phyloP scores from a whole-genome alignment of 1,140 invertebrate genomes.

The Pogonomyrmex barbatus region DNA sequence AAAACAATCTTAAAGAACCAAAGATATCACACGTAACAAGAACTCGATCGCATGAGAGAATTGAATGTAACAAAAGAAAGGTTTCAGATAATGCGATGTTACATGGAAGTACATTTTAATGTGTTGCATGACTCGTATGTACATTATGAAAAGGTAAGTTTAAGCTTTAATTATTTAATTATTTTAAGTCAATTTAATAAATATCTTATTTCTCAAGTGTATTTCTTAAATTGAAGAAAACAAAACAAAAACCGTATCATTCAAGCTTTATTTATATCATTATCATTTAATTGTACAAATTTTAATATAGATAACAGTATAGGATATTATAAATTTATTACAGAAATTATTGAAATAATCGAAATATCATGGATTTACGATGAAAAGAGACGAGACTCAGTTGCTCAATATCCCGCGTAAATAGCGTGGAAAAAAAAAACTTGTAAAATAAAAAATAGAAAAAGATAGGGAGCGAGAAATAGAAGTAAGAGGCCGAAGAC shows the following conservation, averaged over 20 bases:
- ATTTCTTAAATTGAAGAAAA: neutral
- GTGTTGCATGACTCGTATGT: neutral
- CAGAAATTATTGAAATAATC: conserved; percentile 25
- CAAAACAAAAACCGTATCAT: neutral
- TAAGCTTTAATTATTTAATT: neutral
- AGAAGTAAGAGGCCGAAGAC: conserved; percentile 10
- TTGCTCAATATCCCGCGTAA: neutral
- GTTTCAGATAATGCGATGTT: neutral
- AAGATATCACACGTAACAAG: too few species aligned
- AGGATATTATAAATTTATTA: neutral
- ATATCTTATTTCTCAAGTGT: neutral
- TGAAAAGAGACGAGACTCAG: conserved; percentile 14
- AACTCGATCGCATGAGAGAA: neutral
- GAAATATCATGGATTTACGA: conserved; percentile 15
- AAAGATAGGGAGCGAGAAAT: conserved; percentile 21
- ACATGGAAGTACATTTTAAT: neutral
- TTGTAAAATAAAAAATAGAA: neutral
- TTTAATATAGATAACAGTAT: neutral
- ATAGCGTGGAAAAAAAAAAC: neutral
- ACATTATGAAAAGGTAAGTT: neutral
- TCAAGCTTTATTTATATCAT: neutral
- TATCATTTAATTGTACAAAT: neutral
- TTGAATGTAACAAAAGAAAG: neutral
- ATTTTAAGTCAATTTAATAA: neutral
- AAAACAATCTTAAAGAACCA: neutral